Evolutionary conservation across 2,113 vertebrate genomes (phyloP), one percentile per base, ranked within the genome.

Genomic region (Apeltes quadracus): DNA sequence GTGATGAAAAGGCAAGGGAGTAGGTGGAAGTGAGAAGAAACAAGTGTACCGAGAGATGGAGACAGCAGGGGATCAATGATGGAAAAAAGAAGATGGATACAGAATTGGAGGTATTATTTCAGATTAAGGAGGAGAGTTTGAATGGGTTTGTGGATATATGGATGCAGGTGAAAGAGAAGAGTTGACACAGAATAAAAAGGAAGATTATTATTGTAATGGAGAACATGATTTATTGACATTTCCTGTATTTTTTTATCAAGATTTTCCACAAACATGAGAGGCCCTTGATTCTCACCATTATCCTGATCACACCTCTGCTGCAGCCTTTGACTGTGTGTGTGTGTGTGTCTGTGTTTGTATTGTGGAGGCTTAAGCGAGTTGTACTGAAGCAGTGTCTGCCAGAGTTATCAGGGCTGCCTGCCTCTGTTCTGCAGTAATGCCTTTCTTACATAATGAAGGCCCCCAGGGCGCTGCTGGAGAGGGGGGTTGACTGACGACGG

Each of bases 391-490:
- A 68, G 65, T 75, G 64, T 76, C 71, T 86, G 84, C 83, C 82
- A 84, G 65, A 83, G 79, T 83, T 85, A 84, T 84, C 78, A 83
- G 73, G 59, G 74, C 76, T 80, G 84, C 76, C 83, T 78, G 80
- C 82, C 78, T 85, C 65, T 82, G 84, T 79, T 88, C 86, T 83
- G 88, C 90, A 89, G 88, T 89, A 82, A 89, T 89, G 89, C 89
- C 87, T 87, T 87, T 89, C 88, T 92, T 92, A 92, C 89, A 92
- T 92, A 92, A 92, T 90, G 87, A 91, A 89, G 86, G 87, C 87
- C 91, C 86, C 69, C 82, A 77, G 87, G 90, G 88, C 61, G 4
- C 78, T 74, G 83, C 80, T 89, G 87, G 84, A 81, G 80, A 76
- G 57, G 67, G 83, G 84, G 90, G 65, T 73, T 87, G 87, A 89